Evolutionary conservation across 2,113 vertebrate species (phyloP).

Genomic region (Thamnaconus septentrionalis): DNA sequence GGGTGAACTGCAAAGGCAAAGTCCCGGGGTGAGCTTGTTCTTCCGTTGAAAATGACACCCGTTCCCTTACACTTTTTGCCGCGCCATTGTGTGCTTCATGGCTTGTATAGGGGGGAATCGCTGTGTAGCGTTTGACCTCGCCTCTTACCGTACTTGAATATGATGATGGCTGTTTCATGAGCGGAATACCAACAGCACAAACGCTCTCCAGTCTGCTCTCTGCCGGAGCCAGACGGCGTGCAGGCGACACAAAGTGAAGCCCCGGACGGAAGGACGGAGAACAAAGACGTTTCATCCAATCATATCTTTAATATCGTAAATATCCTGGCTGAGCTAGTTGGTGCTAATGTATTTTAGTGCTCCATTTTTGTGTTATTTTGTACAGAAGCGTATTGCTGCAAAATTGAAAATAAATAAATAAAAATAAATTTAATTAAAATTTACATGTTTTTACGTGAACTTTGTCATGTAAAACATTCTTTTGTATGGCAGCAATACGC

Average conservation of each 20-base stretch:
- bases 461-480: no score
- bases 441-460: no score
- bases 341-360: no score
- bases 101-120: slow-evolving; percentile 76
- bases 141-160: slow-evolving; percentile 81
- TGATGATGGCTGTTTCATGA: slow-evolving; percentile 81
- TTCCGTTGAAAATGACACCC: slow-evolving; percentile 75
- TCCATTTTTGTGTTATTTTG: no score
- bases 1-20: slow-evolving; percentile 73
- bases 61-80: slow-evolving; percentile 79
- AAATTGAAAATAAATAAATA: no score
- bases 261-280: slow-evolving; percentile 34
- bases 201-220: slow-evolving; percentile 46
- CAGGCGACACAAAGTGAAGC: slow-evolving; percentile 62
- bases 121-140: slow-evolving; percentile 81
- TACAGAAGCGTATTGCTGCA: no score
- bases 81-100: slow-evolving; percentile 84
- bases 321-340: no score
- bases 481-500: no score
- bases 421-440: no score
- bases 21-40: slow-evolving; percentile 76
- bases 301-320: slow-evolving; percentile 1
- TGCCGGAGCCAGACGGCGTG: slow-evolving; percentile 57
- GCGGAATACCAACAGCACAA: slow-evolving; percentile 77
- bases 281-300: slow-evolving; percentile 47